Conservation (phyloP, 2,888 invertebrate species). For the Brachypalpus laphriformis region DNA sequence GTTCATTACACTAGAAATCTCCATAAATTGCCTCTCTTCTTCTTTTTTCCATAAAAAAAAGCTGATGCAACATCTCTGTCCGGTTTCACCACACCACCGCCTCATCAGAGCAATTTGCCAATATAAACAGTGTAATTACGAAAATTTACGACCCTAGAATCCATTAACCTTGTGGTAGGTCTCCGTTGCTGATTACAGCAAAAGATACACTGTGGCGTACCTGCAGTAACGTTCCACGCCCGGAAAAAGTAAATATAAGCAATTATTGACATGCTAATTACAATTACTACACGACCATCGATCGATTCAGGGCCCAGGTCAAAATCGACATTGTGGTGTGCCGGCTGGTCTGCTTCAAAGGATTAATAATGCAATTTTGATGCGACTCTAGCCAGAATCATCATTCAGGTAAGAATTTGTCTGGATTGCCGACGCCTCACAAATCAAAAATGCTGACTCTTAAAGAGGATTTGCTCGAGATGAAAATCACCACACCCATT, state of each 20-base stretch:
- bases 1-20: constrained; percentile 43
- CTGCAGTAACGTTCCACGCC: constrained; percentile 1
- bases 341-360: background rate
- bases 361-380: background rate
- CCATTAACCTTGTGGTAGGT: constrained; percentile 57
- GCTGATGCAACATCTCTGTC: constrained; percentile 52
- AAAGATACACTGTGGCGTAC: constrained; percentile 24
- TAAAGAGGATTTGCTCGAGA: constrained; percentile 23
- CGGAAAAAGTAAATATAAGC: background rate
- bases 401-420: background rate
- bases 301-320: background rate
- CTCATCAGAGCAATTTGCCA: constrained; percentile 30
- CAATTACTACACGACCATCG: background rate
- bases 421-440: constrained; percentile 21
- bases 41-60: constrained; percentile 1
- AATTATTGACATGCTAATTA: constrained; percentile 24
- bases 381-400: background rate
- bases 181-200: constrained; percentile 19
- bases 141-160: constrained; percentile 49
- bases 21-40: constrained; percentile 7
- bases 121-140: constrained; percentile 41
- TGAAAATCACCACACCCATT: constrained; percentile 30
- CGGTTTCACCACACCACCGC: constrained; percentile 31
- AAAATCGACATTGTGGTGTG: background rate
- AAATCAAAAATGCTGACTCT: constrained; percentile 28